A percentile compares a stretch with the other conserved stretches of the same genome.
These are phyloP conservation scores for Drosophila sordidapex DNA, from an alignment of 2,888 invertebrate genomes.

Conservation along the genomic window DNA sequence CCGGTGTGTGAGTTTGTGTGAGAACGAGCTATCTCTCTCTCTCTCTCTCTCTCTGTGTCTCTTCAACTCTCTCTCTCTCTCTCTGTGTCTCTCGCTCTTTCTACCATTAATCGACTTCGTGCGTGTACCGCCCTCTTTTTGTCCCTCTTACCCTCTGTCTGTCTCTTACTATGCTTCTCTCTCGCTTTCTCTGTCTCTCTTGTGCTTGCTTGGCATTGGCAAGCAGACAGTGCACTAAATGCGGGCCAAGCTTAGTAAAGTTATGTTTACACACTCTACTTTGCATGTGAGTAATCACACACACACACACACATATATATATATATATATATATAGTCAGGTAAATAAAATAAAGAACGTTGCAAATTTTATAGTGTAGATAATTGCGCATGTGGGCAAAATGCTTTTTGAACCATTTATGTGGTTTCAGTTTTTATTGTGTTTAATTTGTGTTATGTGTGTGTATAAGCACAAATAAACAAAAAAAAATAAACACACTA, in stretches of 20 bases:
- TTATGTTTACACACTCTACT: conserved; percentile 59
- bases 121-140: neutral
- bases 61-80: neutral
- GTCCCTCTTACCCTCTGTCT: neutral
- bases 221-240: conserved; percentile 42
- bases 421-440: conserved; percentile 34
- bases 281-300: conserved; percentile 37
- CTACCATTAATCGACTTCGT: conserved; percentile 5
- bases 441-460: neutral
- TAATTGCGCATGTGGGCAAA: conserved; percentile 76
- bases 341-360: conserved; percentile 36
- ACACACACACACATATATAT: conserved; percentile 3
- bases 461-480: neutral
- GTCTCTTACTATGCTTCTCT: neutral
- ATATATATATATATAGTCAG: conserved; percentile 6
- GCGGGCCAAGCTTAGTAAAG: conserved; percentile 50
- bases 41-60: neutral
- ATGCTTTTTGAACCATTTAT: conserved; percentile 69
- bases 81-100: neutral
- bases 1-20: conserved; percentile 23
- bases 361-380: conserved; percentile 71
- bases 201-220: conserved; percentile 24
- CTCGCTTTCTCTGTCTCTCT: neutral
- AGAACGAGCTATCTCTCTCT: neutral
- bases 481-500: neutral